These are phyloP conservation scores for Nyctibius bracteatus DNA, from an alignment of 2,113 vertebrate genomes.

Conservation along the genomic window DNA sequence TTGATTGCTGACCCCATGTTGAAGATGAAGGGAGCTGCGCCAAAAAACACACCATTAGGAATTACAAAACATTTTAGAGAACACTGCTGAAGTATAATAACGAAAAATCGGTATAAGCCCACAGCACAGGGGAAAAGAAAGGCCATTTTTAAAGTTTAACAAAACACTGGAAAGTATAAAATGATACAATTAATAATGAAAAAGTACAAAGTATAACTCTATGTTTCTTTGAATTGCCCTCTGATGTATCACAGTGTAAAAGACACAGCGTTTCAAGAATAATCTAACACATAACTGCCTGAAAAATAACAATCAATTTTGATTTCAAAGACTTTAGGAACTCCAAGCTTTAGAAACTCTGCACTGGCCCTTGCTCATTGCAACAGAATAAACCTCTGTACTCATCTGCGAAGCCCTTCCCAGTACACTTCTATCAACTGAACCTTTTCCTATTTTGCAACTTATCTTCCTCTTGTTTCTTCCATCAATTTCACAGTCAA, in stretches of 20 bases:
- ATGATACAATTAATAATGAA: not conserved
- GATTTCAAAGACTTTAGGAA: not conserved
- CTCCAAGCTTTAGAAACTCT: not conserved
- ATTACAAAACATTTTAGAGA: not conserved
- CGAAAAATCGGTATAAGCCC: not conserved
- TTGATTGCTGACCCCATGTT: constrained; percentile 96
- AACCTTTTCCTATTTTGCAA: not conserved
- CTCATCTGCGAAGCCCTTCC: not conserved
- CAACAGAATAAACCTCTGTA: not conserved
- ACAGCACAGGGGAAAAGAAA: not conserved
- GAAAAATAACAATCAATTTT: not conserved
- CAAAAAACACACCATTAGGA: not conserved
- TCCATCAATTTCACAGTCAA: not conserved
- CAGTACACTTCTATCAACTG: not conserved
- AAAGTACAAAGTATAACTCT: not conserved
- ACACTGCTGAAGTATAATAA: not conserved
- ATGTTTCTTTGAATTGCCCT: not conserved
- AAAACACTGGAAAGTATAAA: not conserved
- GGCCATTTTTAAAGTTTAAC: not conserved
- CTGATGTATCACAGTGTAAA: not conserved
- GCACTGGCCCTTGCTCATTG: not conserved
- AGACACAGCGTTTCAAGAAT: not conserved
- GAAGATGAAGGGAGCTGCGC: constrained; percentile 95
- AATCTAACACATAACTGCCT: not conserved
- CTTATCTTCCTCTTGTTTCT: not conserved